Evolutionary conservation across 2,113 vertebrate genomes (phyloP), one percentile per base, ranked within the genome.

Genomic region (Perca fluviatilis): DNA sequence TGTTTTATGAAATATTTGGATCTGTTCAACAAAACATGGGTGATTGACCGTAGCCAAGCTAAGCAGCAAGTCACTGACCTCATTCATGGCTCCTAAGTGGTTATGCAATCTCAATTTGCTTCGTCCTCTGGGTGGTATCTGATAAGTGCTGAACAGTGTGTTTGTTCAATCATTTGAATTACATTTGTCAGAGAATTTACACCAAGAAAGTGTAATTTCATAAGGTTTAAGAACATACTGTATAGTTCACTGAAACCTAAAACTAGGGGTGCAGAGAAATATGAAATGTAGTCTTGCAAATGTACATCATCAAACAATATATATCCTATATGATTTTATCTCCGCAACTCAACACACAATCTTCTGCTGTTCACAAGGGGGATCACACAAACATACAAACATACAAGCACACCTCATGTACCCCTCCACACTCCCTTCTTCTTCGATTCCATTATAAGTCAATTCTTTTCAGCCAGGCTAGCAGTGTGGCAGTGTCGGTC

Each of bases 61-160:
- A 60, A 77, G 50, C 60, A n/a, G 64, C 58, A 53, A 60, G 67
- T 60, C 66, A 54, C 71, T 86, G 79, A 85, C 88, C 86, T 85
- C 79, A 67, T 62, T 62, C 7, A 2, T 51, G 65, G n/a, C 23
- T 51, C 6, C 16, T 61, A 56, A 85, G 63, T 58, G 43, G 64
- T 89, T 91, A 84, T 13, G 15, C 65, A 92, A 89, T 76, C 58
- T 79, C 78, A 80, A 79, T 88, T 84, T 86, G 67, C 78, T 65
- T 80, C 78, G 86, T 90, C 85, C 86, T 86, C 84, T 72, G 79
- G 53, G 72, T 77, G 82, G 83, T 68, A 63, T 84, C 74, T 76
- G 87, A 86, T 90, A 80, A 86, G 80, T 87, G 71, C 70, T 74
- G 58, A 83, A 85, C 75, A 81, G 50, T 78, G 23, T 85, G 80